Base-by-base conservation (phyloP, 2,888 invertebrate species). In the Synanthedon vespiformis region DNA sequence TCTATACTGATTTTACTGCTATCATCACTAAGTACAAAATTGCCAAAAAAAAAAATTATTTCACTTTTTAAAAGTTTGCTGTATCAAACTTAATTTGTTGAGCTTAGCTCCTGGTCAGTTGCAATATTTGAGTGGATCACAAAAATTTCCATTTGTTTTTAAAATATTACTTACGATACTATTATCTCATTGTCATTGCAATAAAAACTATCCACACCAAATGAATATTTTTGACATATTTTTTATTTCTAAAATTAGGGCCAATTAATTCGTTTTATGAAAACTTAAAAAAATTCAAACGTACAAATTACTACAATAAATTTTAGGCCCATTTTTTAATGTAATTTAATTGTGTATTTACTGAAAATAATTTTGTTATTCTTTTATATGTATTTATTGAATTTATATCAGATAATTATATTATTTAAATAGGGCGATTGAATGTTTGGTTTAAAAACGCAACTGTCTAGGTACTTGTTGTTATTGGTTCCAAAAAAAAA, bases 11-110 rank as follows among this genome's bases (percentile, higher is more conserved):
- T 73, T 69, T 65, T 65, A 70, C 68, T 72, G 71, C 70, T 70
- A 68, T 67, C 77, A 81, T 82, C 80, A 81, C 80, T 78, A 82
- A 87, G 86, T 87, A 86, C 87, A 87, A 87, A 87, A 84, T 84
- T 82, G 85, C 86, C 87, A 86, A 87, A 86, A 84, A 84, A 65
- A 72, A 68, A 74, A 71, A 68, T 71, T 64, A 72, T 44, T 44
- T 44, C 44, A 44, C 44, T 44, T 44, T 44, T 14, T 44, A 13
- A 13, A 22, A 44, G 14, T 44, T 34, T 34, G 10, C 34, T 8
- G 5, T 34, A 34, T 41, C 53, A 54, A 50, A 51, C 52, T 54
- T 54, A 53, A 54, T 53, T 57, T 54, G 61, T 54, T 58, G 68
- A 68, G 71, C 70, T 57, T 58, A 59, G 48, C 48, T 48, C 48